Conservation (phyloP, 2,113 vertebrate species). For the Isurus oxyrinchus region DNA sequence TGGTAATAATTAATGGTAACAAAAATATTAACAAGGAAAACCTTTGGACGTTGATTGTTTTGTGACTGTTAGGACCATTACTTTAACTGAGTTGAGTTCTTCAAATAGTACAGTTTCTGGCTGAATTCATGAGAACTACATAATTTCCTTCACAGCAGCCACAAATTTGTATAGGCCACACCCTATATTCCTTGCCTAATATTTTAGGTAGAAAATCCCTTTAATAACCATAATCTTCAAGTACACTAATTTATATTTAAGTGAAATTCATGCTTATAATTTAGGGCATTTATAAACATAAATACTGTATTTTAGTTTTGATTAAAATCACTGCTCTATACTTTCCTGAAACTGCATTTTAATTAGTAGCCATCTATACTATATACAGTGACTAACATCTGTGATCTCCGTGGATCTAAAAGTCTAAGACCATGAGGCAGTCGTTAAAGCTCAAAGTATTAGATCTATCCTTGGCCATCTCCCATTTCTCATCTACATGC, state of each 20-base stretch:
- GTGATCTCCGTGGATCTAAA: not conserved
- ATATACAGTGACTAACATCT: constrained; percentile 21
- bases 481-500: not conserved
- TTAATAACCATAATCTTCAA: constrained; percentile 22
- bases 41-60: not conserved
- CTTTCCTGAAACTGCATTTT: constrained; percentile 12
- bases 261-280: constrained; percentile 19
- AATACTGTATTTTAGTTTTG: constrained; percentile 12
- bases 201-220: not conserved
- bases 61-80: not conserved
- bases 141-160: not conserved
- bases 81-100: not conserved
- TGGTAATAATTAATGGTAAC: not conserved
- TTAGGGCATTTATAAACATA: constrained; percentile 11
- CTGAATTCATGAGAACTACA: not conserved
- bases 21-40: not conserved
- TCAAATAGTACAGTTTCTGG: not conserved
- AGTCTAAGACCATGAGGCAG: not conserved
- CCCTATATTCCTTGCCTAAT: not conserved
- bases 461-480: not conserved
- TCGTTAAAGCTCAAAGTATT: not conserved
- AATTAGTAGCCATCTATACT: constrained; percentile 21
- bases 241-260: constrained; percentile 1
- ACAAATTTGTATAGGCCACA: constrained; percentile 16
- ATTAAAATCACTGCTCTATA: constrained; percentile 2